phyloP scores from a whole-genome alignment of 1,140 invertebrate species.

The Vollenhovia emeryi region DNA sequence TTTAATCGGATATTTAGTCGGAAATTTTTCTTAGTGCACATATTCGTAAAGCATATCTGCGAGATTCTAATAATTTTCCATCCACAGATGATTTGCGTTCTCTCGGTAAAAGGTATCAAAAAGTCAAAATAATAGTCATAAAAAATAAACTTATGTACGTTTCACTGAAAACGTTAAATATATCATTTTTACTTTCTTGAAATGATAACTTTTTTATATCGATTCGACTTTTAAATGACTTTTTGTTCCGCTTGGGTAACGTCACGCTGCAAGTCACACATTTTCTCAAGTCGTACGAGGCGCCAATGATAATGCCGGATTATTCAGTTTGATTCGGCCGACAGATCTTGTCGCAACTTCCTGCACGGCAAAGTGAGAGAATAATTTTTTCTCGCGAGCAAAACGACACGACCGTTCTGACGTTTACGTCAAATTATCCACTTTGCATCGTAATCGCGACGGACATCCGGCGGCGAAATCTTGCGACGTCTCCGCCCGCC shows the following conservation, averaged over 20 bases:
- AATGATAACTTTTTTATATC: no score
- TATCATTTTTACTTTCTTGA: no score
- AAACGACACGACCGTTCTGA: constrained; percentile 25
- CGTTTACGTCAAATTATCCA: constrained; percentile 59
- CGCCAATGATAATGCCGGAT: neutral
- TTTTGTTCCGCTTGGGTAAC: no score
- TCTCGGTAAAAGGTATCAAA: no score
- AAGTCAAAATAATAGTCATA: no score
- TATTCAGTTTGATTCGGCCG: constrained; percentile 9
- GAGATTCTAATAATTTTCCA: no score
- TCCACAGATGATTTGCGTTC: no score
- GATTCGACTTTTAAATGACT: neutral
- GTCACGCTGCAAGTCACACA: neutral
- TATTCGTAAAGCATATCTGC: no score
- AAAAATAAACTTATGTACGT: no score
- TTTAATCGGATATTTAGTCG: no score
- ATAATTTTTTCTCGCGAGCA: constrained; percentile 10
- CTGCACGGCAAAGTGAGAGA: constrained; percentile 1
- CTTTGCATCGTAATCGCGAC: constrained; percentile 42
- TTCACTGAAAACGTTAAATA: no score
- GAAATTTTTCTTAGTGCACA: no score
- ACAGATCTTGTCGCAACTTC: constrained; percentile 17
- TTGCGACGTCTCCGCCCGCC: constrained; percentile 8
- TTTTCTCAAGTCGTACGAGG: neutral
- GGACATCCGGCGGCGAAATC: constrained; percentile 47